phyloP scores from a whole-genome alignment of 2,888 invertebrate species.

The Aphodius sticticus region DNA sequence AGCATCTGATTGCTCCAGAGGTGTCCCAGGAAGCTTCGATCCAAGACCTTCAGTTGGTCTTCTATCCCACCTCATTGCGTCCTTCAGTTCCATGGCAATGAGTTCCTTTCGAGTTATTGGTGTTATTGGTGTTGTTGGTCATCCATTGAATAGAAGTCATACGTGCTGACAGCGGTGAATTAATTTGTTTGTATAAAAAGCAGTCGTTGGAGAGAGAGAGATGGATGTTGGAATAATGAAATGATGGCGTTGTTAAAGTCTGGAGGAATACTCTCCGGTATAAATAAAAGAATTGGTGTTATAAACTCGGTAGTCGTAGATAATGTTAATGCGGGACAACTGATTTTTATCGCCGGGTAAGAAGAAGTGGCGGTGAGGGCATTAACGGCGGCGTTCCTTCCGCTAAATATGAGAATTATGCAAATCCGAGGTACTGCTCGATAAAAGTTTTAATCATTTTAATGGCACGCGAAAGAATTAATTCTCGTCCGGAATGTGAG shows the following conservation, averaged over 20 bases:
- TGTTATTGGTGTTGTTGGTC: too few relatives aligned
- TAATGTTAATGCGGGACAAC: slow-evolving; percentile 17
- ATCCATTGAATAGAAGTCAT: neutral
- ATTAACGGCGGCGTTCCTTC: slow-evolving; percentile 19
- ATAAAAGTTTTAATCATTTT: slow-evolving; percentile 57
- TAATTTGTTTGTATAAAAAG: neutral
- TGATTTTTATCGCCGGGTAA: slow-evolving; percentile 19
- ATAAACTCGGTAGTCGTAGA: neutral
- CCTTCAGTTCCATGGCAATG: too few relatives aligned
- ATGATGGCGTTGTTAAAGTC: neutral
- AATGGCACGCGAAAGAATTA: slow-evolving; percentile 55
- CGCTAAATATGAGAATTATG: slow-evolving; percentile 46
- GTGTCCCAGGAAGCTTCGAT: too few relatives aligned
- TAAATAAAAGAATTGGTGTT: slow-evolving; percentile 4
- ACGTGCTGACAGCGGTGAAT: neutral
- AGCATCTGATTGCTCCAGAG: too few relatives aligned
- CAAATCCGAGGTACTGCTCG: slow-evolving; percentile 45
- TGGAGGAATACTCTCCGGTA: neutral
- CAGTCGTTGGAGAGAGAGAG: neutral
- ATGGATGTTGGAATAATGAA: neutral
- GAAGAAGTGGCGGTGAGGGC: slow-evolving; percentile 12
- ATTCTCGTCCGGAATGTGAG: slow-evolving; percentile 45
- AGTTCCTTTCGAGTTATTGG: too few relatives aligned
- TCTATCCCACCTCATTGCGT: too few relatives aligned
- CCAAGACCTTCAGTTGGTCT: too few relatives aligned